A percentile compares a stretch with the other conserved stretches of the same genome.
Conservation (phyloP, 1,140 invertebrate species). For the Octopus bimaculoides region DNA sequence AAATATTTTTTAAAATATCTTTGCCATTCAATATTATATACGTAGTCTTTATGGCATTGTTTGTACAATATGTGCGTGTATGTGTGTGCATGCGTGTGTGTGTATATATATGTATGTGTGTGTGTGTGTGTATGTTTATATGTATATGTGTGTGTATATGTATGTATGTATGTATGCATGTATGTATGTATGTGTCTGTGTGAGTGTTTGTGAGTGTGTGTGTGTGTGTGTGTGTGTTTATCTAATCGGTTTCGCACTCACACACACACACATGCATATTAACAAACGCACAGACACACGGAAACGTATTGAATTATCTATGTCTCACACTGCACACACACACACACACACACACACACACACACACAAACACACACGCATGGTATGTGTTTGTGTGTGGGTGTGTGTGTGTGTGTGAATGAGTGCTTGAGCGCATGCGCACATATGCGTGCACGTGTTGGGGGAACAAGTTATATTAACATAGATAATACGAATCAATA, state of each 20-base stretch:
- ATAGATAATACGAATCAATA: not conserved
- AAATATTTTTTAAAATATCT: too few species aligned
- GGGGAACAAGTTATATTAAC: not conserved
- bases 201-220: not conserved
- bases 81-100: not conserved
- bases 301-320: not conserved
- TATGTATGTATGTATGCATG: not conserved
- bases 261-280: not conserved
- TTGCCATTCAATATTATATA: too few species aligned
- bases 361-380: not conserved
- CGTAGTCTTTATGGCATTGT: too few species aligned
- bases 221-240: not conserved
- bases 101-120: not conserved
- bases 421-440: not conserved
- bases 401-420: not conserved
- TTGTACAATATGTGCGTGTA: too few species aligned
- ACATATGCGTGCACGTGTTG: not conserved
- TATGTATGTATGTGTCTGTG: not conserved
- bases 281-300: not conserved
- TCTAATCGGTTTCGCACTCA: not conserved
- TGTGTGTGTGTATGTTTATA: not conserved
- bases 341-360: slow-evolving; percentile 2
- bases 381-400: not conserved
- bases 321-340: not conserved
- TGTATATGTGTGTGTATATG: not conserved